Evolutionary conservation across 2,113 vertebrate species (phyloP).

Genomic region (Tachysurus fulvidraco): DNA sequence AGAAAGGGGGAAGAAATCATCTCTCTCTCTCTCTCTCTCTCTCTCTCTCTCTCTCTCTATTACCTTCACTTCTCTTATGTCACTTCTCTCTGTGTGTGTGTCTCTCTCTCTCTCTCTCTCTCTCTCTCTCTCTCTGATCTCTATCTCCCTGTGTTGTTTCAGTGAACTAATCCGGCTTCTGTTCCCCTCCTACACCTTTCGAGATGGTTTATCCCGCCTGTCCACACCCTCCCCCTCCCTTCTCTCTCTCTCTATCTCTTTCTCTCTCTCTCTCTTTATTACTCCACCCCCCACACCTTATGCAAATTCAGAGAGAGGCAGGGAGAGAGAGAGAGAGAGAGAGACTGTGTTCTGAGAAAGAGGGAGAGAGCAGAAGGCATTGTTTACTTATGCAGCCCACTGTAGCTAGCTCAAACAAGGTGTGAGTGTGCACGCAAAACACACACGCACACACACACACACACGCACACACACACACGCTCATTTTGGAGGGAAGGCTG

Average conservation of each 20-base stretch:
- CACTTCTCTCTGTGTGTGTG: background rate
- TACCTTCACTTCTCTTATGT: background rate
- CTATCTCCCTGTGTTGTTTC: background rate
- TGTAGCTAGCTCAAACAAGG: constrained; percentile 60
- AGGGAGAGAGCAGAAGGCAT: constrained; percentile 66
- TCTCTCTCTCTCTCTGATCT: background rate
- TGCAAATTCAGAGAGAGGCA: constrained; percentile 72
- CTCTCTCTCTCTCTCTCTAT: background rate
- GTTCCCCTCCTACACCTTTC: constrained; percentile 64
- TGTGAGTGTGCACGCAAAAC: constrained; percentile 37
- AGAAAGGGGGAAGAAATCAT: constrained; percentile 20
- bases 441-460: background rate
- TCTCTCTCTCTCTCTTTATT: constrained; percentile 38
- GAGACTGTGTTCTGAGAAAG: constrained; percentile 54
- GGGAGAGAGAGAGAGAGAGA: constrained; percentile 49
- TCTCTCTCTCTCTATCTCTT: constrained; percentile 31
- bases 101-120: background rate
- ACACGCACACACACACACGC: background rate
- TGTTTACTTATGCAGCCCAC: constrained; percentile 74
- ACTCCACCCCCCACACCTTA: constrained; percentile 77
- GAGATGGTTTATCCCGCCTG: constrained; percentile 71
- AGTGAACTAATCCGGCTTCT: constrained; percentile 48
- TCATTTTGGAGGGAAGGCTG: constrained; percentile 35
- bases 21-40: background rate
- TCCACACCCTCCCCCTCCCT: constrained; percentile 56